Evolutionary conservation across 2,113 vertebrate species (phyloP).

Genomic region (Artemisiospiza belli): DNA sequence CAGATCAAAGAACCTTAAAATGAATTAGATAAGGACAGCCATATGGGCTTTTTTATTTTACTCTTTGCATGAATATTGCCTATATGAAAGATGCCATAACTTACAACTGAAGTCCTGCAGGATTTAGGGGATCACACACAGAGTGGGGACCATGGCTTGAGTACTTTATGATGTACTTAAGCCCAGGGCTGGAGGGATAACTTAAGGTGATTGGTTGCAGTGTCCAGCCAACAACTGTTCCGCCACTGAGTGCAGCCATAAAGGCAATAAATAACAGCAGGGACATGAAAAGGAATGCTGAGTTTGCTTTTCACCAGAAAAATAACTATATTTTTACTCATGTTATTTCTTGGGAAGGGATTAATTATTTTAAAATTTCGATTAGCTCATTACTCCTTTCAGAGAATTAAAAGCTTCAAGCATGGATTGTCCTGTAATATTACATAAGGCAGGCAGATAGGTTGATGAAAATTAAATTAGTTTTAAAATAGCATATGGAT

Average conservation of each 20-base stretch:
- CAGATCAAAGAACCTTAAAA: slow-evolving; percentile 49
- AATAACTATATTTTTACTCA: not conserved
- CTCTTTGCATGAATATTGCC: not conserved
- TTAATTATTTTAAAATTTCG: not conserved
- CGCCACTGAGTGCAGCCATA: not conserved
- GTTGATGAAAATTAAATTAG: not conserved
- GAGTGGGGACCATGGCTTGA: not conserved
- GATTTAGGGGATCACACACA: not conserved
- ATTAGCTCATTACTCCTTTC: not conserved
- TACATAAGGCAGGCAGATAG: not conserved
- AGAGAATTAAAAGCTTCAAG: not conserved
- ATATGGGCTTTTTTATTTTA: not conserved
- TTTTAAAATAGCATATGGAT: not conserved
- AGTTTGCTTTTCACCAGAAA: not conserved
- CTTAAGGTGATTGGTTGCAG: not conserved
- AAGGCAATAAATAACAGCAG: not conserved
- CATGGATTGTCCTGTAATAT: not conserved
- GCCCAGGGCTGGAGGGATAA: not conserved
- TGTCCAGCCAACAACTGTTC: not conserved
- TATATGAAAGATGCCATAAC: not conserved
- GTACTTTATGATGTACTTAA: not conserved
- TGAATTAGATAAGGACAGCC: slow-evolving; percentile 22
- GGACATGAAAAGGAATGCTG: not conserved
- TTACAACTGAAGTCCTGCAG: not conserved
- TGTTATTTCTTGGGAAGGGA: not conserved